These are phyloP conservation scores for Nemoura dubitans DNA, from an alignment of 2,888 invertebrate species.

Conservation along the genomic window DNA sequence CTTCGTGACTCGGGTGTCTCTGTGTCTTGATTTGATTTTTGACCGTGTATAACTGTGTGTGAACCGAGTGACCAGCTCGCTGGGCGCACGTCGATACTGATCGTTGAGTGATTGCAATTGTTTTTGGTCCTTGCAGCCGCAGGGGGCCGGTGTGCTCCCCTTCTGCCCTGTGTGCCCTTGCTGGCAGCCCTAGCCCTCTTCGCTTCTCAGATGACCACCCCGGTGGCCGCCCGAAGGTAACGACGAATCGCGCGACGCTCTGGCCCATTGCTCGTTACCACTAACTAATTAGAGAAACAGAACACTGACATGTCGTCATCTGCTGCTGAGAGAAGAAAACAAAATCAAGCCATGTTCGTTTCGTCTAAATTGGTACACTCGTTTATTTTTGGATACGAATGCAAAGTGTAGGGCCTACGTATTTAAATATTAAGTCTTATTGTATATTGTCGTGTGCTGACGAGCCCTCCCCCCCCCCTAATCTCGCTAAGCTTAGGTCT, in stretches of 20 bases:
- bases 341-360: background rate
- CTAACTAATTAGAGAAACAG: conserved; percentile 12
- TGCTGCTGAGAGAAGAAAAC: background rate
- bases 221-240: conserved; percentile 41
- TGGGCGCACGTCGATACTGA: too few species aligned
- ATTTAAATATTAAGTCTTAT: conserved; percentile 26
- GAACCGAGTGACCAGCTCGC: too few species aligned
- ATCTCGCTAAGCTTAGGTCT: background rate
- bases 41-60: too few species aligned
- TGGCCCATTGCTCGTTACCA: conserved; percentile 1
- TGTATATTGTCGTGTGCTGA: conserved; percentile 12
- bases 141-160: conserved; percentile 41
- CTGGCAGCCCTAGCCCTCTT: conserved; percentile 43
- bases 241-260: conserved; percentile 21
- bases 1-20: background rate
- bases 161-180: conserved; percentile 43
- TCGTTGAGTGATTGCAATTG: background rate
- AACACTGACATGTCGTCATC: background rate
- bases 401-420: conserved; percentile 10
- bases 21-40: too few species aligned
- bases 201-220: conserved; percentile 37
- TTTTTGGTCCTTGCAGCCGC: conserved; percentile 26
- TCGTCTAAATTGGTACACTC: background rate
- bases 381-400: conserved; percentile 12
- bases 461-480: background rate